Conservation (phyloP, 2,888 invertebrate species). For the Luffia ferchaultella region DNA sequence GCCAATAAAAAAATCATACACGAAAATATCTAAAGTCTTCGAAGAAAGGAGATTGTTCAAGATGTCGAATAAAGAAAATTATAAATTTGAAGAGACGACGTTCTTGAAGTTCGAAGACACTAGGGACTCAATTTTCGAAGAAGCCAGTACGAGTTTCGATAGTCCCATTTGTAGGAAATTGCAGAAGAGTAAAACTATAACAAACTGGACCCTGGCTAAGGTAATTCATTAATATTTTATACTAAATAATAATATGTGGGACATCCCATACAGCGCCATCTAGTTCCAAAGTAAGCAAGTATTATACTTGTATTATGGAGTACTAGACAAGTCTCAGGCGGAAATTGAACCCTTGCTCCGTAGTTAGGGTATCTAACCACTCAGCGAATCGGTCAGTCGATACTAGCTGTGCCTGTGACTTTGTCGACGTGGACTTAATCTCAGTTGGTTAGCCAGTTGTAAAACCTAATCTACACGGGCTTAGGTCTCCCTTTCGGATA, state of each 20-base stretch:
- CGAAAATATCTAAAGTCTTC: constrained; percentile 38
- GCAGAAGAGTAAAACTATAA: constrained; percentile 6
- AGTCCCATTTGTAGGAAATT: not conserved
- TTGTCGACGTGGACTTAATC: not conserved
- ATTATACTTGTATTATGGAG: too few relatives aligned
- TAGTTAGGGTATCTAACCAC: too few relatives aligned
- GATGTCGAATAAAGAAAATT: constrained; percentile 45
- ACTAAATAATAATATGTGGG: too few relatives aligned
- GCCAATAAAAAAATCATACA: constrained; percentile 16
- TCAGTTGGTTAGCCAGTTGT: too few relatives aligned
- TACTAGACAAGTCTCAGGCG: too few relatives aligned
- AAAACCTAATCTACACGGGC: too few relatives aligned
- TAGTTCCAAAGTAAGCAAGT: too few relatives aligned
- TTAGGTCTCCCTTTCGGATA: too few relatives aligned
- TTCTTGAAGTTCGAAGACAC: constrained; percentile 44
- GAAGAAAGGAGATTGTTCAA: constrained; percentile 43
- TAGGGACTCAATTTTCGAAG: constrained; percentile 38
- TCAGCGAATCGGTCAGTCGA: not conserved
- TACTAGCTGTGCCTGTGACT: not conserved
- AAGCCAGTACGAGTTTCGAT: constrained; percentile 22
- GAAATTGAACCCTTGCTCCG: too few relatives aligned
- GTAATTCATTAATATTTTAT: constrained; percentile 22
- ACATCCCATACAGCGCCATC: too few relatives aligned
- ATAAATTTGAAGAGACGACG: constrained; percentile 16
- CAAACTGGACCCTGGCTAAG: constrained; percentile 38